Percentiles rank a stretch among this genome's conserved stretches.
Evolutionary conservation across 1,140 invertebrate species (phyloP).

Genomic region (Acyrthosiphon pisum): DNA sequence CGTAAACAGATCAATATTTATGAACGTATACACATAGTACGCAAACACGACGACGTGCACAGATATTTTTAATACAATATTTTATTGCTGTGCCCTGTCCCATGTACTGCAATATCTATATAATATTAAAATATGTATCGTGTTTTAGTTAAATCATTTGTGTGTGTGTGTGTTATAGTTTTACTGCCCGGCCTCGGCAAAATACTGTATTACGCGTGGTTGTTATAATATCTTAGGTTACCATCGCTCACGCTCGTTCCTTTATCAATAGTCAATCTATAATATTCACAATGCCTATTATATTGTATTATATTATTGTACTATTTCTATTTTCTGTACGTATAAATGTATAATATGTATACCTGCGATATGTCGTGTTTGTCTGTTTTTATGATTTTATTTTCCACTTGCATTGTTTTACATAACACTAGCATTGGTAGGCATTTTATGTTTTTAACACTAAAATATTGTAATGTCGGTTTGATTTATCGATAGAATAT

Average conservation of each 20-base stretch:
- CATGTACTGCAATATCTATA: too few species aligned
- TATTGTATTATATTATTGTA: background rate
- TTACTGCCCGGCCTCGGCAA: background rate
- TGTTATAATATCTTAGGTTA: background rate
- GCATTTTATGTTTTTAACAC: background rate
- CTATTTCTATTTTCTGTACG: background rate
- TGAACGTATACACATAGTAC: background rate
- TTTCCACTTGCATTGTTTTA: background rate
- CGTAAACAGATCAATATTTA: conserved; percentile 41
- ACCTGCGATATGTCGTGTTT: background rate
- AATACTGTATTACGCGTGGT: background rate
- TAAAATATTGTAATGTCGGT: background rate
- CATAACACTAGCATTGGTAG: background rate
- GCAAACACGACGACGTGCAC: background rate
- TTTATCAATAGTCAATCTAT: conserved; percentile 17
- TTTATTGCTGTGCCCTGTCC: background rate
- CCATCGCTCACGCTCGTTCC: background rate
- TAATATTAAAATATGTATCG: background rate
- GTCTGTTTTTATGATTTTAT: background rate
- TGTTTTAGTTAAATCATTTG: background rate
- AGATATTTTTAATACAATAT: background rate
- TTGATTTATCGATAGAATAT: background rate
- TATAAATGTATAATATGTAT: background rate
- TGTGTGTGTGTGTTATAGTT: background rate
- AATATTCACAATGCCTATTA: background rate